Percentiles rank a stretch among this genome's conserved stretches.
Evolutionary conservation across 2,888 invertebrate species (phyloP).

Genomic region (Drosophila kambysellisi): DNA sequence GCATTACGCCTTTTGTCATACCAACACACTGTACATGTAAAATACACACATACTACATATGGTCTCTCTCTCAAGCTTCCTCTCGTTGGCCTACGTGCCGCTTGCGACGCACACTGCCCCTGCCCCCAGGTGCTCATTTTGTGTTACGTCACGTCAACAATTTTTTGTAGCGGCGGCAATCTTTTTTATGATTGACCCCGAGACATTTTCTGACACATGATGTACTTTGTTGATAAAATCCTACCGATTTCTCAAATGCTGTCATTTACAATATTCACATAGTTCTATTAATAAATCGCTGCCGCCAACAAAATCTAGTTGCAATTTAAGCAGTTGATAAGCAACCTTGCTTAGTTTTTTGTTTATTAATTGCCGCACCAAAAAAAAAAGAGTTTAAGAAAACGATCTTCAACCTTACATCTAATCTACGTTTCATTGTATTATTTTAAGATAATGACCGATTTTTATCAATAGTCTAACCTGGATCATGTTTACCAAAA

Average conservation of each 20-base stretch:
- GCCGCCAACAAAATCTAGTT: slow-evolving; percentile 36
- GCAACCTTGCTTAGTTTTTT: slow-evolving; percentile 30
- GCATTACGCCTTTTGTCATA: slow-evolving; percentile 25
- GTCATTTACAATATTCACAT: slow-evolving; percentile 12
- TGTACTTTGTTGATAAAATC: slow-evolving; percentile 39
- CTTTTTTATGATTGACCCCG: slow-evolving; percentile 55
- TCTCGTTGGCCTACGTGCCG: slow-evolving; percentile 59
- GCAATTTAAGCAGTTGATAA: slow-evolving; percentile 43
- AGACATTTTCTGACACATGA: slow-evolving; percentile 54
- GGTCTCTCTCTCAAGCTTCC: neutral
- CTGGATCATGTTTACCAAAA: neutral
- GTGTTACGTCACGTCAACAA: slow-evolving; percentile 47
- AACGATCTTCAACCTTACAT: neutral
- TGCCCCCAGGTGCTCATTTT: slow-evolving; percentile 32
- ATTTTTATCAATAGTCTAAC: neutral
- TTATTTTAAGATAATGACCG: neutral
- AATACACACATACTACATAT: neutral
- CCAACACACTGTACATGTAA: neutral
- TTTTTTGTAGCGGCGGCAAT: slow-evolving; percentile 31
- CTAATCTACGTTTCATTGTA: neutral
- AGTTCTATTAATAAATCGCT: slow-evolving; percentile 51
- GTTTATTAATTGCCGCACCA: neutral
- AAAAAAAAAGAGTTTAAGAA: neutral
- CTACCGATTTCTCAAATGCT: slow-evolving; percentile 19
- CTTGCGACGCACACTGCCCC: slow-evolving; percentile 31